Conservation (phyloP, 2,888 invertebrate species). For the Diabrotica balteata region DNA sequence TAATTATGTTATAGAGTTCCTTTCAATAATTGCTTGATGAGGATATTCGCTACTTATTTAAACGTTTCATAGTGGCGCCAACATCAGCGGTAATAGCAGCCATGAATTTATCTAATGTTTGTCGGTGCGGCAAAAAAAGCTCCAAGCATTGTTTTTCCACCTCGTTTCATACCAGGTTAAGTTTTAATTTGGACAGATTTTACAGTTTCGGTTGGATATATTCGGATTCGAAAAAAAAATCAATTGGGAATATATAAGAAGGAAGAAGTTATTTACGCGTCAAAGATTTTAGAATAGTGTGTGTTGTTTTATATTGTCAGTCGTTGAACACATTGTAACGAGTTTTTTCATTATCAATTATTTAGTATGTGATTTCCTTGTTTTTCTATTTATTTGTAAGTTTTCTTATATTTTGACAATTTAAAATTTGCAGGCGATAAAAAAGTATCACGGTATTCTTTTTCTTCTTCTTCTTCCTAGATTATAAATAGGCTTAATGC, state of each 20-base stretch:
- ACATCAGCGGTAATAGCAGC: background rate
- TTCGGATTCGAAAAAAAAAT: background rate
- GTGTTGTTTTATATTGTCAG: too few relatives aligned
- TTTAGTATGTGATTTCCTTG: too few relatives aligned
- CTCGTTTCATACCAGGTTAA: slow-evolving; percentile 11
- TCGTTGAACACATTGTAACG: too few relatives aligned
- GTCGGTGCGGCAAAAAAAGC: background rate
- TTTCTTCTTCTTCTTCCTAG: too few relatives aligned
- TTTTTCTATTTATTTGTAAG: too few relatives aligned
- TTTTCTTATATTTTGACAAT: too few relatives aligned
- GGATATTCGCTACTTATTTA: slow-evolving; percentile 11
- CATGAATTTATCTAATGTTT: slow-evolving; percentile 7
- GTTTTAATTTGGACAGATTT: slow-evolving; percentile 5
- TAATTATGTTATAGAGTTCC: background rate
- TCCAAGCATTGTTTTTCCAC: slow-evolving; percentile 16
- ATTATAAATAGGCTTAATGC: too few relatives aligned
- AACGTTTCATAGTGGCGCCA: slow-evolving; percentile 8
- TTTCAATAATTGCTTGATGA: slow-evolving; percentile 10
- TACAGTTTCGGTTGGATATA: background rate
- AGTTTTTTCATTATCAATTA: too few relatives aligned
- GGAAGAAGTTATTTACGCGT: too few relatives aligned
- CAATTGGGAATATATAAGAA: background rate
- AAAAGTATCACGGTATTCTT: too few relatives aligned
- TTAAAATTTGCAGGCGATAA: too few relatives aligned
- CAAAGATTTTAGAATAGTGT: too few relatives aligned